Evolutionary conservation across 2,797 vertebrate genomes (phyloP).

Genomic region (Rhinatrema bivittatum): DNA sequence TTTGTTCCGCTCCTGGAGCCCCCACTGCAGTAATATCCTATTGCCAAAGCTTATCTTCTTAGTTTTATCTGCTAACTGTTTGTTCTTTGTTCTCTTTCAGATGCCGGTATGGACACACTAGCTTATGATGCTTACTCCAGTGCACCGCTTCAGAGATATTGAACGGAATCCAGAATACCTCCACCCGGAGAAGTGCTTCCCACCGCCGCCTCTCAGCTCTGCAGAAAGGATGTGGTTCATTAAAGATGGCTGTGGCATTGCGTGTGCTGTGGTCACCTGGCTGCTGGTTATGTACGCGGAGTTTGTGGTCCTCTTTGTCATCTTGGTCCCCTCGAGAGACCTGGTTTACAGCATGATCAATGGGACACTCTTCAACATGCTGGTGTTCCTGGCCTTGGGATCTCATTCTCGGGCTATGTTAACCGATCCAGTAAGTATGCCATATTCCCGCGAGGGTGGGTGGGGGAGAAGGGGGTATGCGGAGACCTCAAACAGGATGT

Average conservation of each 20-base stretch:
- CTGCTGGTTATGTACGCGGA: slow-evolving; percentile 89
- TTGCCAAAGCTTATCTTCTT: no score
- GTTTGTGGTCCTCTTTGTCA: slow-evolving; percentile 93
- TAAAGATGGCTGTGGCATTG: slow-evolving; percentile 89
- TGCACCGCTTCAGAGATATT: slow-evolving; percentile 86
- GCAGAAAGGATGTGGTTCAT: slow-evolving; percentile 92
- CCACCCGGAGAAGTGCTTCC: slow-evolving; percentile 82
- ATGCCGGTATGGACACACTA: slow-evolving; percentile 66
- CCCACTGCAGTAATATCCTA: no score
- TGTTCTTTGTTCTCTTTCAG: slow-evolving; percentile 65
- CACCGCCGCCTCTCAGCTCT: slow-evolving; percentile 65
- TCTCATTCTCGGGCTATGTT: slow-evolving; percentile 93
- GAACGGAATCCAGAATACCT: slow-evolving; percentile 91
- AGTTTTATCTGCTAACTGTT: no score
- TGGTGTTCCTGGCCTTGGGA: slow-evolving; percentile 87
- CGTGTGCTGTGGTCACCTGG: slow-evolving; percentile 91
- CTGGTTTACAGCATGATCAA: slow-evolving; percentile 82
- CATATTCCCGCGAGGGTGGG: no score
- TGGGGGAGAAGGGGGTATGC: no score
- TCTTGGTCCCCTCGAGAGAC: slow-evolving; percentile 83
- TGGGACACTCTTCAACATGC: slow-evolving; percentile 80
- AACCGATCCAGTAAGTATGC: slow-evolving; percentile 88
- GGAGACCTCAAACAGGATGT: no score
- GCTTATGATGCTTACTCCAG: slow-evolving; percentile 81
- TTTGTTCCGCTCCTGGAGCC: no score